Evolutionary conservation across 2,113 vertebrate genomes (phyloP).

Genomic region (Pseudorectes ferrugineus): DNA sequence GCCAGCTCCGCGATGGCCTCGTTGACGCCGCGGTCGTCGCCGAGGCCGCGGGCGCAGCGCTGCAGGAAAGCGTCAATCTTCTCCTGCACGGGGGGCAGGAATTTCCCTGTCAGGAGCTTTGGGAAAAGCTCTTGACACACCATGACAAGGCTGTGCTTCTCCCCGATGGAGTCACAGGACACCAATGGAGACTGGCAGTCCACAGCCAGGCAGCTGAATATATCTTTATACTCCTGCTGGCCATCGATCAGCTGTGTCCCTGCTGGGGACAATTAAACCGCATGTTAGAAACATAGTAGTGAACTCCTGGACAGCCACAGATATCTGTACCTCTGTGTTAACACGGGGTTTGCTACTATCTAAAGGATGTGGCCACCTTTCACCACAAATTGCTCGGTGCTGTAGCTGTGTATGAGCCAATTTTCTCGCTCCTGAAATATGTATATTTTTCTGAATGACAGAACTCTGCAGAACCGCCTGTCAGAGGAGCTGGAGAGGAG

Average conservation of each 20-base stretch:
- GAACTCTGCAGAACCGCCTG: background rate
- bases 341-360: background rate
- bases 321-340: background rate
- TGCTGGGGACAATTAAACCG: conserved; percentile 25
- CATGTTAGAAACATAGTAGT: background rate
- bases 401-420: background rate
- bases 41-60: conserved; percentile 31
- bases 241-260: conserved; percentile 38
- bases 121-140: conserved; percentile 75
- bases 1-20: conserved; percentile 51
- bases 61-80: conserved; percentile 58
- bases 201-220: conserved; percentile 80
- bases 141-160: conserved; percentile 72
- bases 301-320: background rate
- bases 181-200: conserved; percentile 62
- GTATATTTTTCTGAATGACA: background rate
- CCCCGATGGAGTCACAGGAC: conserved; percentile 68
- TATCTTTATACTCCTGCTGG: conserved; percentile 60
- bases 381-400: background rate
- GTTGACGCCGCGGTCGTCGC: background rate
- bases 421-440: conserved; percentile 1
- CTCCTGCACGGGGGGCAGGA: conserved; percentile 40
- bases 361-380: background rate
- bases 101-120: conserved; percentile 67
- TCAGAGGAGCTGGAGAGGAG: background rate